phyloP scores from a whole-genome alignment of 2,888 invertebrate species.

The Scaptomyza parva region DNA sequence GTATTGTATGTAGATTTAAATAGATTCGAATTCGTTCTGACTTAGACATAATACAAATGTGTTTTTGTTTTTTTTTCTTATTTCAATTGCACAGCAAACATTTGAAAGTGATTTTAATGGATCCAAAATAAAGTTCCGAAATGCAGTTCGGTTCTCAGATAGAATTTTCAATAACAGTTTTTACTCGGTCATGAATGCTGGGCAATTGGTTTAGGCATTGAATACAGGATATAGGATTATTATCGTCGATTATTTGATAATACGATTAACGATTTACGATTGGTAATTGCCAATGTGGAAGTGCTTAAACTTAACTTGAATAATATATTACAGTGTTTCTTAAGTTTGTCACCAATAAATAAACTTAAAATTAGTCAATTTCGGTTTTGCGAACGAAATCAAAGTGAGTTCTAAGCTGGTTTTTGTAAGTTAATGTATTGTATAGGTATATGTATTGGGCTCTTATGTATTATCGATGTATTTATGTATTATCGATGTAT shows the following conservation, averaged over 20 bases:
- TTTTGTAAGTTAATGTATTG: no score
- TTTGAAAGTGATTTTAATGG: no score
- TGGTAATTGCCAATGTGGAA: constrained; percentile 32
- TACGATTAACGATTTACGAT: constrained; percentile 6
- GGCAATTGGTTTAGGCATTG: constrained; percentile 18
- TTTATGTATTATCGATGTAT: constrained; percentile 18
- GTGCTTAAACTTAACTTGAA: constrained; percentile 48
- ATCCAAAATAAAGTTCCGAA: no score
- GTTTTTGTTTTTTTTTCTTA: background rate
- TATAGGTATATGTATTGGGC: constrained; percentile 24
- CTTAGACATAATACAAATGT: constrained; percentile 26
- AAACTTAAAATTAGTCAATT: constrained; percentile 71
- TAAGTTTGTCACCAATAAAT: constrained; percentile 48
- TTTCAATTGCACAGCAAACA: constrained; percentile 27
- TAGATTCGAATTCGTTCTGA: constrained; percentile 22
- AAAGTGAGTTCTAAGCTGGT: constrained; percentile 47
- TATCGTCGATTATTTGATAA: constrained; percentile 10
- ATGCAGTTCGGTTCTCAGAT: no score
- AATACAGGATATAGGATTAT: constrained; percentile 16
- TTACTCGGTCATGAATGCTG: constrained; percentile 5
- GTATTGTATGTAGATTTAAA: constrained; percentile 2
- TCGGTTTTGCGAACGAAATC: constrained; percentile 41
- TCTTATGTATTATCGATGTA: constrained; percentile 22
- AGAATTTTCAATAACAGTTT: no score
- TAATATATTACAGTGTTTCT: constrained; percentile 29